Evolutionary conservation across 1,140 invertebrate species (phyloP).

Genomic region (Drosophila obscura): DNA sequence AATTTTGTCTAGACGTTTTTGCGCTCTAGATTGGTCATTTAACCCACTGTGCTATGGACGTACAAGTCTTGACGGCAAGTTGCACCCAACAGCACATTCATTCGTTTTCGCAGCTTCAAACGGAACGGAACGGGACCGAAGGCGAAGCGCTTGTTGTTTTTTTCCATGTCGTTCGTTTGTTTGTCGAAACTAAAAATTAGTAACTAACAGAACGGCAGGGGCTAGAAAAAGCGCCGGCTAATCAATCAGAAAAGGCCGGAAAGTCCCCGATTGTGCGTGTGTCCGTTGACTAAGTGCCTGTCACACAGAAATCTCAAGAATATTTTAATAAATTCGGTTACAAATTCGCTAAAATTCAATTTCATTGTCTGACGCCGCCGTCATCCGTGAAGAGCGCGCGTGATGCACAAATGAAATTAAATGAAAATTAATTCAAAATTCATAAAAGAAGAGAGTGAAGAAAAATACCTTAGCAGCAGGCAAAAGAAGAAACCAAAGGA

Average conservation of each 20-base stretch:
- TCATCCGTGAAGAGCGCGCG: conserved; percentile 42
- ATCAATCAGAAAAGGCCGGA: conserved; percentile 19
- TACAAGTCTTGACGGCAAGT: conserved; percentile 65
- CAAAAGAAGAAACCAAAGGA: conserved; percentile 11
- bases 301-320: conserved; percentile 7
- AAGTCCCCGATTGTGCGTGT: conserved; percentile 23
- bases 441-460: conserved; percentile 47
- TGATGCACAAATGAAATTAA: conserved; percentile 66
- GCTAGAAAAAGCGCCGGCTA: conserved; percentile 28
- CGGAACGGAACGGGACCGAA: conserved; percentile 35
- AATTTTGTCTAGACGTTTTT: too few species aligned
- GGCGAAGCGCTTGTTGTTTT: conserved; percentile 41
- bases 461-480: conserved; percentile 63
- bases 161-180: conserved; percentile 26
- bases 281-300: conserved; percentile 26
- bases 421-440: conserved; percentile 27
- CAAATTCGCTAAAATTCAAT: conserved; percentile 6
- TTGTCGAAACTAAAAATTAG: conserved; percentile 17
- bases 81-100: conserved; percentile 55
- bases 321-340: conserved; percentile 48
- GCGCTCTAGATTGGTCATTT: too few species aligned
- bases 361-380: conserved; percentile 70
- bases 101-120: conserved; percentile 63
- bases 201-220: conserved; percentile 8
- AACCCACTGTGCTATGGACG: conserved; percentile 15